phyloP scores from a whole-genome alignment of 2,113 vertebrate genomes.

The Noturus placidus region DNA sequence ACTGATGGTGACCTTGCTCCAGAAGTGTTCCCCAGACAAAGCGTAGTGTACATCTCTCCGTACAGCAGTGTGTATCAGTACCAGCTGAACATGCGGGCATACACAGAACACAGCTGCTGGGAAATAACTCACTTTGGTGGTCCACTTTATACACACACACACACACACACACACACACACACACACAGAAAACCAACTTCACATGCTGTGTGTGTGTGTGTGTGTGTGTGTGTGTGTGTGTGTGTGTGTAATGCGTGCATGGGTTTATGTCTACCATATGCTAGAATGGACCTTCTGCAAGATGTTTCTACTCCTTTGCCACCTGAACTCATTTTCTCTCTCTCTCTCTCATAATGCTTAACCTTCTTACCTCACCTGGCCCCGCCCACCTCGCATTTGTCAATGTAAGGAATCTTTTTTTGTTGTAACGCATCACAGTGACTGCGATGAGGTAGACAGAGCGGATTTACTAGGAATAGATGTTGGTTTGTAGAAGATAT shows the following conservation, averaged over 20 bases:
- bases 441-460: not conserved
- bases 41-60: not conserved
- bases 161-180: not conserved
- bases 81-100: not conserved
- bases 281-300: constrained; percentile 12
- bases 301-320: constrained; percentile 13
- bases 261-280: constrained; percentile 17
- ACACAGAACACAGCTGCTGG: not conserved
- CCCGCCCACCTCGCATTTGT: not conserved
- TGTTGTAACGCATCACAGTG: not conserved
- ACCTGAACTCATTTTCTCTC: not conserved
- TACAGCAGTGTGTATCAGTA: not conserved
- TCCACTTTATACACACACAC: no score
- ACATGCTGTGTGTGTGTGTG: constrained; percentile 24
- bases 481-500: not conserved
- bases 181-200: not conserved
- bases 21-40: no score
- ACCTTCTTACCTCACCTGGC: not conserved
- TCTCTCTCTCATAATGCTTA: not conserved
- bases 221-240: not conserved
- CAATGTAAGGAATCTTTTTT: not conserved
- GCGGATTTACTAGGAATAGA: not conserved
- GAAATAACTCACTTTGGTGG: not conserved
- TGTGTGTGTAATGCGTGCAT: not conserved
- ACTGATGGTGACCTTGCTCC: not conserved